A percentile compares a stretch with the other conserved stretches of the same genome.
Evolutionary conservation across 2,888 invertebrate genomes (phyloP).

Genomic region (Heliconius aoede): DNA sequence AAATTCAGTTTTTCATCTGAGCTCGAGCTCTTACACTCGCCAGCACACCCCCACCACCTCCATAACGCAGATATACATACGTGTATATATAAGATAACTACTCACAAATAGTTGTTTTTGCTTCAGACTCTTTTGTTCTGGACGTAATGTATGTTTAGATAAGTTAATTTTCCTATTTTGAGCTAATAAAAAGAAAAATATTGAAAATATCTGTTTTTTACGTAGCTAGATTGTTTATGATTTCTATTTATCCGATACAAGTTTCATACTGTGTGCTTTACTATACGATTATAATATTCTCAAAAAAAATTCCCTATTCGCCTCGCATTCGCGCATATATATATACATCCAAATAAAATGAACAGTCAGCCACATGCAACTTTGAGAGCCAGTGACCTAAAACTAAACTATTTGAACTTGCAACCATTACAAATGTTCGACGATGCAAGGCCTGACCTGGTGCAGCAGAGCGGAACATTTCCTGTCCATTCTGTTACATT

Average conservation of each 20-base stretch:
- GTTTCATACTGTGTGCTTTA: too few relatives aligned
- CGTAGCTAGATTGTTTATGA: too few relatives aligned
- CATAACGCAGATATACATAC: not conserved
- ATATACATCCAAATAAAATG: not conserved
- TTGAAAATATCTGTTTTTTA: too few relatives aligned
- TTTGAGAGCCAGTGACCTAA: slow-evolving; percentile 25
- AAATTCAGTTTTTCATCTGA: too few relatives aligned
- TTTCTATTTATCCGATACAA: too few relatives aligned
- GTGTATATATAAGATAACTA: not conserved
- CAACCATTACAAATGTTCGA: slow-evolving; percentile 12
- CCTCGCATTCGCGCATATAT: too few relatives aligned
- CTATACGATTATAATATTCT: too few relatives aligned
- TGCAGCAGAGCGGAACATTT: slow-evolving; percentile 3
- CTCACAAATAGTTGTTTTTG: not conserved
- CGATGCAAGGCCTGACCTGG: not conserved
- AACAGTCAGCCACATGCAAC: slow-evolving; percentile 8
- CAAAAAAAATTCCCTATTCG: too few relatives aligned
- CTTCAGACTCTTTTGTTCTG: not conserved
- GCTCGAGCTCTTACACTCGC: too few relatives aligned
- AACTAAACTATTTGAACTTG: slow-evolving; percentile 22
- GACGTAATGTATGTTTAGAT: not conserved
- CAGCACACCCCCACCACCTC: too few relatives aligned
- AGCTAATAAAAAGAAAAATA: too few relatives aligned
- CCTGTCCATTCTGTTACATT: not conserved
- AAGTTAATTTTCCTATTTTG: too few relatives aligned